These are phyloP conservation scores for Malacoraja senta DNA, from an alignment of 2,797 vertebrate genomes.

Conservation along the genomic window DNA sequence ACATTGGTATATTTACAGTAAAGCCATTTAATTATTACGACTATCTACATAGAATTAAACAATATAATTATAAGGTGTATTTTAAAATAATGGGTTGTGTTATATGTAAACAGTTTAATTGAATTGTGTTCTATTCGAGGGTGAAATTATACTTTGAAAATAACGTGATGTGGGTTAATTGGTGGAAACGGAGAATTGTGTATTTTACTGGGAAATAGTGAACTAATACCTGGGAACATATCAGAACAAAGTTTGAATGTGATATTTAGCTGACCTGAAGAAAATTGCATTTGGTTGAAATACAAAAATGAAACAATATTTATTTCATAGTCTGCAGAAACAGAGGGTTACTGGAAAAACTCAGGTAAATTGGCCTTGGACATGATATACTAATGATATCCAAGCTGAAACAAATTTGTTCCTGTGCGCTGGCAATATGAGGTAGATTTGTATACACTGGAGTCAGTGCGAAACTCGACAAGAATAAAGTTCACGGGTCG, in stretches of 20 bases:
- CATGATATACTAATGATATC: background rate
- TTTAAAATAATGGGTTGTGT: background rate
- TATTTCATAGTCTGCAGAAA: too few species aligned
- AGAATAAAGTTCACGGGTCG: too few species aligned
- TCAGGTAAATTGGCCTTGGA: background rate
- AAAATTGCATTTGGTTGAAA: background rate
- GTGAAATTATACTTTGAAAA: slow-evolving; percentile 2
- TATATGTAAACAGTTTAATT: slow-evolving; percentile 11
- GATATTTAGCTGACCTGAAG: too few species aligned
- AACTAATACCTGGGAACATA: too few species aligned
- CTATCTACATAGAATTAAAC: background rate
- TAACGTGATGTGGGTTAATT: background rate
- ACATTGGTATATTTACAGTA: background rate
- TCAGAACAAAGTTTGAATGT: too few species aligned
- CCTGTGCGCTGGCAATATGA: background rate
- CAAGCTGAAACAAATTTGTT: background rate
- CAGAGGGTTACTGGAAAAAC: too few species aligned
- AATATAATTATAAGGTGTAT: slow-evolving; percentile 20
- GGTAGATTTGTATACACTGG: background rate
- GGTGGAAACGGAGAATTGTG: background rate
- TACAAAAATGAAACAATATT: background rate
- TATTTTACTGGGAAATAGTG: background rate
- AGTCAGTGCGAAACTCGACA: too few species aligned
- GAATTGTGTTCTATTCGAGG: background rate
- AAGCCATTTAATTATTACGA: slow-evolving; percentile 27